Percentiles rank a stretch among this genome's conserved stretches.
Evolutionary conservation across 1,140 invertebrate species (phyloP).

Genomic region (Melipona quadrifasciata): DNA sequence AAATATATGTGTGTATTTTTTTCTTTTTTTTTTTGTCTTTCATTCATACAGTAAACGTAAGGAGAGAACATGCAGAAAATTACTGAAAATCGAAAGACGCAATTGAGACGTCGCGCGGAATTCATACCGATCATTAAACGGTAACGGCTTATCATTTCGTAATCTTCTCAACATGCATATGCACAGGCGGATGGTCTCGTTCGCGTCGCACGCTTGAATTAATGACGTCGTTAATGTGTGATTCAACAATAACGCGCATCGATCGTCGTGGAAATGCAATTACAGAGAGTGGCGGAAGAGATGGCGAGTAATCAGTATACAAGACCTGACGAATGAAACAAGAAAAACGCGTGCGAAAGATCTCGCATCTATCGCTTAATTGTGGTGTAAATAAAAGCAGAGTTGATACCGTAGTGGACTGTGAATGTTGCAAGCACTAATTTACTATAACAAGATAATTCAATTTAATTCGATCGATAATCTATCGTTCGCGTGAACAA

Average conservation of each 20-base stretch:
- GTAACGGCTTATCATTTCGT: slow-evolving; percentile 5
- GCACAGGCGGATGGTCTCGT: slow-evolving; percentile 21
- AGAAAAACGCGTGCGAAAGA: slow-evolving; percentile 1
- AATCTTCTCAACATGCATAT: slow-evolving; percentile 34
- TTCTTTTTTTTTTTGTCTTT: no score
- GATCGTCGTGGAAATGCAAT: slow-evolving; percentile 37
- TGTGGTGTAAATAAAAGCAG: slow-evolving; percentile 8
- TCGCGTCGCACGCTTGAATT: slow-evolving; percentile 33
- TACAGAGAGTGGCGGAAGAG: slow-evolving; percentile 14
- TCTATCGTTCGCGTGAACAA: not conserved
- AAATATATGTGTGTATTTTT: not conserved
- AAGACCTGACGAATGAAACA: slow-evolving; percentile 12
- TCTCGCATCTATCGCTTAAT: not conserved
- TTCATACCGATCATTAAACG: slow-evolving; percentile 26
- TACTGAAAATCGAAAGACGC: not conserved
- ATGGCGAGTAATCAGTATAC: slow-evolving; percentile 34
- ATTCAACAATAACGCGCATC: slow-evolving; percentile 48
- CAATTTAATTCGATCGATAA: not conserved
- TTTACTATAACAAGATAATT: no score
- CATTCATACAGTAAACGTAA: no score
- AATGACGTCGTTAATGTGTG: slow-evolving; percentile 46
- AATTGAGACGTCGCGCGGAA: not conserved
- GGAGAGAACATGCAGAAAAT: not conserved
- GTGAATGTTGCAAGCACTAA: not conserved
- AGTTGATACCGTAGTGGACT: not conserved